These are phyloP conservation scores for Tachuris rubrigastra DNA, from an alignment of 2,113 vertebrate genomes.

Conservation along the genomic window DNA sequence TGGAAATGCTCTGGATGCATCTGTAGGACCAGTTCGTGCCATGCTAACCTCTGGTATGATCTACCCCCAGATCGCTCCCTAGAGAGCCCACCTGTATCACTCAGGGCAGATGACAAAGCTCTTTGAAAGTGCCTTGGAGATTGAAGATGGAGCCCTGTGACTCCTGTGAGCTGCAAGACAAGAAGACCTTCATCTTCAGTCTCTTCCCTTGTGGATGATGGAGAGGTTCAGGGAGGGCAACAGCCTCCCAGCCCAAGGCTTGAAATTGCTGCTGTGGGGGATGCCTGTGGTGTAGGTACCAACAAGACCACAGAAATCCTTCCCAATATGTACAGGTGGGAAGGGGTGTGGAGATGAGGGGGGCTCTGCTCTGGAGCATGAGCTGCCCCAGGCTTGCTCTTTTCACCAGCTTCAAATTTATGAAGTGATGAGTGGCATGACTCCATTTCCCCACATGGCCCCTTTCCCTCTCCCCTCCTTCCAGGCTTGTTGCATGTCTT, in stretches of 20 bases:
- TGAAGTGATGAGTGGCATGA: not conserved
- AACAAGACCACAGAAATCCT: not conserved
- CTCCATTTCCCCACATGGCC: not conserved
- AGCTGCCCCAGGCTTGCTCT: not conserved
- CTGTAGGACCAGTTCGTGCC: not conserved
- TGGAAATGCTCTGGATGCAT: not conserved
- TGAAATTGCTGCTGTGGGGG: not conserved
- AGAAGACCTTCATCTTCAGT: not conserved
- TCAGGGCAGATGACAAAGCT: not conserved
- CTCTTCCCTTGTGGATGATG: not conserved
- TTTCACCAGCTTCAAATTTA: not conserved
- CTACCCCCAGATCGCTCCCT: not conserved
- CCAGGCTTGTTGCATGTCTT: not conserved
- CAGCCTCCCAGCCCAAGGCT: not conserved
- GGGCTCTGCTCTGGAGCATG: not conserved
- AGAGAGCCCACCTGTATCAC: accelerated
- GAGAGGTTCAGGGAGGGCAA: not conserved
- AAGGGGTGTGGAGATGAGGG: not conserved
- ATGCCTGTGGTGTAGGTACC: not conserved
- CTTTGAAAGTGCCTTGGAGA: not conserved
- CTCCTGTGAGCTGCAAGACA: not conserved
- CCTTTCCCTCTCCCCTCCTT: not conserved
- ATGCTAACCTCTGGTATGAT: not conserved
- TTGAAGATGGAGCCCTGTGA: not conserved
- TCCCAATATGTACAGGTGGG: accelerated